These are phyloP conservation scores for Dendrocincla tyrannina DNA, from an alignment of 2,797 vertebrate genomes.

Conservation along the genomic window DNA sequence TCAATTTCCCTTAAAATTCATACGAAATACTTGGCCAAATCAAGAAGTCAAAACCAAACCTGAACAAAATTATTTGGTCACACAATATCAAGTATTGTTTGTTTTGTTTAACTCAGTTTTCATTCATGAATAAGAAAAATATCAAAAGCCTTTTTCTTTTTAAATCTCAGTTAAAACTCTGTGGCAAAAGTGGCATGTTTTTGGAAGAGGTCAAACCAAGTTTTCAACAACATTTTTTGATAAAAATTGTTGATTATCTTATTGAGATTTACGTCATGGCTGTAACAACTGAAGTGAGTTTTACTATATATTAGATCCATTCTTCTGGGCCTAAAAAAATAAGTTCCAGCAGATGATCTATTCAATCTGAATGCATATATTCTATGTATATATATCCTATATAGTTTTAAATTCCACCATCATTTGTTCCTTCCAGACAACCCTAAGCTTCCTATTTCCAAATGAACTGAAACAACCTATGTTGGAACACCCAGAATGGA, in stretches of 20 bases:
- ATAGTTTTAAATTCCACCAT: neutral
- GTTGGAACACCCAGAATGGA: neutral
- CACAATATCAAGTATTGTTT: neutral
- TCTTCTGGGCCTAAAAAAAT: neutral
- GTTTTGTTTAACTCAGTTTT: neutral
- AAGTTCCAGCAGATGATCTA: neutral
- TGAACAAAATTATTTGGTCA: neutral
- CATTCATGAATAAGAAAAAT: neutral
- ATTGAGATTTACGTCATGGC: neutral
- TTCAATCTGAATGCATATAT: neutral
- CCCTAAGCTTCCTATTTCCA: neutral
- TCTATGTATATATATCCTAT: too few species aligned
- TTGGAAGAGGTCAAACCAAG: neutral
- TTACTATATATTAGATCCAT: neutral
- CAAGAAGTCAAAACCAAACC: neutral
- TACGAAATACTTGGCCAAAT: neutral
- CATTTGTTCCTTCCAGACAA: neutral
- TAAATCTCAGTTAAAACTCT: neutral
- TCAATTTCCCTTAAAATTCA: neutral
- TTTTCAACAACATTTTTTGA: neutral
- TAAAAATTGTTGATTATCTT: accelerated
- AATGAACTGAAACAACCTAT: neutral
- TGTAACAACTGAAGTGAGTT: neutral
- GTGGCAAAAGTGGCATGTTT: neutral
- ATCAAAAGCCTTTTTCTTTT: neutral